Percentiles rank a stretch among this genome's conserved stretches.
phyloP scores from a whole-genome alignment of 2,797 vertebrate species.

The Takifugu rubripes region DNA sequence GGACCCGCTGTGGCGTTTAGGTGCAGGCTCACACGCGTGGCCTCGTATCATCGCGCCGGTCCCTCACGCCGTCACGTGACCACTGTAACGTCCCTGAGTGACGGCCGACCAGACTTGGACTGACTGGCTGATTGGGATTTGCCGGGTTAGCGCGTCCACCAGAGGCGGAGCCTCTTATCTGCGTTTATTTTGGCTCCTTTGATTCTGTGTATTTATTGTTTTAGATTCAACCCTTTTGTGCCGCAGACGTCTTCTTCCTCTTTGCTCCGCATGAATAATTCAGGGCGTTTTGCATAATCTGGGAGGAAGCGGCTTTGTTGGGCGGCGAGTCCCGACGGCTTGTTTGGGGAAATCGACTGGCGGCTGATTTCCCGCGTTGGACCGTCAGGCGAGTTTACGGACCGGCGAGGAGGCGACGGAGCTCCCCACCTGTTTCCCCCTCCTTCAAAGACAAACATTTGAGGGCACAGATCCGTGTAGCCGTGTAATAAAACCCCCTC shows the following conservation, averaged over 20 bases:
- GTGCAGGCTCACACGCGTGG: too few species aligned
- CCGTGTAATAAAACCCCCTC: constrained; percentile 48
- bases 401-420: not conserved
- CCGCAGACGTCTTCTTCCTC: constrained; percentile 36
- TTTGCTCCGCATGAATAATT: constrained; percentile 70
- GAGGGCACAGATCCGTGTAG: constrained; percentile 5
- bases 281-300: constrained; percentile 69
- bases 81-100: constrained; percentile 56
- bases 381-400: constrained; percentile 52
- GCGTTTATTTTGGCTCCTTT: constrained; percentile 44
- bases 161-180: constrained; percentile 22
- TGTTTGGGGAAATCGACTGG: constrained; percentile 68
- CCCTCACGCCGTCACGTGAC: constrained; percentile 53
- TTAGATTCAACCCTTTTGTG: constrained; percentile 41
- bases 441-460: too few species aligned
- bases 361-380: constrained; percentile 80
- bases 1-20: too few species aligned
- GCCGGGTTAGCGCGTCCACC: constrained; percentile 44
- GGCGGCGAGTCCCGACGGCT: constrained; percentile 14
- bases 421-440: too few species aligned
- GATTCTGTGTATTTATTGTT: constrained; percentile 56
- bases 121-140: constrained; percentile 61
- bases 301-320: constrained; percentile 65
- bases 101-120: constrained; percentile 58
- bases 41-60: constrained; percentile 17